Evolutionary conservation across 2,113 vertebrate genomes (phyloP).

Genomic region (Zosterops pallidus): DNA sequence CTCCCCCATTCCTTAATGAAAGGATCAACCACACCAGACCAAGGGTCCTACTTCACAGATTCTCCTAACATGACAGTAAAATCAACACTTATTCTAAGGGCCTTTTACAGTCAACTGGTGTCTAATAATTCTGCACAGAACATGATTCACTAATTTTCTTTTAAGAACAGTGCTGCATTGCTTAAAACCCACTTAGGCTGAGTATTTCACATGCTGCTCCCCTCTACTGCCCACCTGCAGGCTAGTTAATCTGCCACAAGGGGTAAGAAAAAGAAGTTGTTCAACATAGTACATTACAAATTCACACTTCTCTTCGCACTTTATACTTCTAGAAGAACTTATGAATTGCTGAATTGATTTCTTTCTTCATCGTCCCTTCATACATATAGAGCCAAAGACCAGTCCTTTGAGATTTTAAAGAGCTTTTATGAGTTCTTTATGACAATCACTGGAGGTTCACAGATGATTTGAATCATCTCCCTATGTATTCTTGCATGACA

Average conservation of each 20-base stretch:
- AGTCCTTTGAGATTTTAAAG: not conserved
- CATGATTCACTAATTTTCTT: not conserved
- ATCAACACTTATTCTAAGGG: not conserved
- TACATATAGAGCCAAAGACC: not conserved
- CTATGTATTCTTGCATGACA: not conserved
- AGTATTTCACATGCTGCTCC: not conserved
- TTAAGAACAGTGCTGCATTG: not conserved
- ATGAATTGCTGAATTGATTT: not conserved
- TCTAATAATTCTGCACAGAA: not conserved
- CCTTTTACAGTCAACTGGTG: not conserved
- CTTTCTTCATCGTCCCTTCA: not conserved
- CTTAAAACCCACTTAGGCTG: not conserved
- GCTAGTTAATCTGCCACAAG: not conserved
- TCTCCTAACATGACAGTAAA: not conserved
- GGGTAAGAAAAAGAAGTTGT: not conserved
- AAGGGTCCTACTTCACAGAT: not conserved
- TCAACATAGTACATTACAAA: not conserved
- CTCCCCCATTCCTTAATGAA: not conserved
- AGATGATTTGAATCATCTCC: not conserved
- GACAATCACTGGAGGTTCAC: not conserved
- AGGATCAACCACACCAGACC: fast-evolving
- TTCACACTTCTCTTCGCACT: not conserved
- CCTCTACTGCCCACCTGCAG: not conserved
- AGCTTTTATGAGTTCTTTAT: not conserved
- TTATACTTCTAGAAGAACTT: not conserved